Conservation (phyloP, 2,797 vertebrate species). For the Neostethus bicornis region DNA sequence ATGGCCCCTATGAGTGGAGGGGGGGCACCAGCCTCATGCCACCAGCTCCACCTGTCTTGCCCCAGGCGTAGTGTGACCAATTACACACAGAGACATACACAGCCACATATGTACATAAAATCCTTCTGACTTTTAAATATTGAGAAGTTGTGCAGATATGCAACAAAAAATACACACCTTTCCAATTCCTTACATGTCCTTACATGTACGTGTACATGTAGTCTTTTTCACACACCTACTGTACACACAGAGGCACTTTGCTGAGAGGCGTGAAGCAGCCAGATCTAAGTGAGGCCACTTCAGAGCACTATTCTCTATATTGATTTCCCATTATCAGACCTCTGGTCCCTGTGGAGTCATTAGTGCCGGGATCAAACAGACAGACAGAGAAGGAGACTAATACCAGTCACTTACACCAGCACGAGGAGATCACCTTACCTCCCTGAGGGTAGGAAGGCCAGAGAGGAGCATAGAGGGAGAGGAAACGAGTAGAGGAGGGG, state of each 20-base stretch:
- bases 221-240: slow-evolving; percentile 5
- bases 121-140: slow-evolving; percentile 41
- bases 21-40: slow-evolving; percentile 72
- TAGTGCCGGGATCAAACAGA: slow-evolving; percentile 79
- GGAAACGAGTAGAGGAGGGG: slow-evolving; percentile 53
- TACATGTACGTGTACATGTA: slow-evolving; percentile 6
- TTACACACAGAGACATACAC: slow-evolving; percentile 55
- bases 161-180: neutral
- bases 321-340: slow-evolving; percentile 82
- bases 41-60: slow-evolving; percentile 85
- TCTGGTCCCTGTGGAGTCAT: slow-evolving; percentile 78
- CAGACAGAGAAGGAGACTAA: slow-evolving; percentile 80
- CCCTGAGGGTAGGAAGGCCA: slow-evolving; percentile 73
- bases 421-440: slow-evolving; percentile 74
- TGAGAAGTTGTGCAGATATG: neutral
- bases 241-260: slow-evolving; percentile 69
- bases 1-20: slow-evolving; percentile 78
- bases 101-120: slow-evolving; percentile 39
- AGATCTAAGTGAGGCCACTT: slow-evolving; percentile 78
- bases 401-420: slow-evolving; percentile 79
- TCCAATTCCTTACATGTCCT: neutral
- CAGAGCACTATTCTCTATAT: slow-evolving; percentile 76
- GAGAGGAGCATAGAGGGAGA: slow-evolving; percentile 63
- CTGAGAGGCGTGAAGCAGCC: slow-evolving; percentile 76
- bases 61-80: slow-evolving; percentile 67